A percentile compares a stretch with the other conserved stretches of the same genome.
phyloP scores from a whole-genome alignment of 2,113 vertebrate species.

The Coryphaenoides rupestris region DNA sequence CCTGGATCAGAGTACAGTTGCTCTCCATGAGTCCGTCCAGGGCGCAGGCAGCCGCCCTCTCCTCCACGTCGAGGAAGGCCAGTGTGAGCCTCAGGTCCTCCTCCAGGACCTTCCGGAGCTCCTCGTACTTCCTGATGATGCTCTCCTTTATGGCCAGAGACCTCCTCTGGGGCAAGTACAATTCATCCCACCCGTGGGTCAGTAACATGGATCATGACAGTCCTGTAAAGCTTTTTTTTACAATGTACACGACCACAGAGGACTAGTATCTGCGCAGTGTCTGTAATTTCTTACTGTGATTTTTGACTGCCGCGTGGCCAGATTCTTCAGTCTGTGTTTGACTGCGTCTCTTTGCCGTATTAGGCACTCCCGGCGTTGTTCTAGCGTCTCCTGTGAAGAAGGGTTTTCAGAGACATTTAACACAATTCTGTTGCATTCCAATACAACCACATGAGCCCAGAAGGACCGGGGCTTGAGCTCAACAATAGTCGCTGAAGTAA shows the following conservation, averaged over 20 bases:
- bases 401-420: conserved; percentile 30
- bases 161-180: conserved; percentile 56
- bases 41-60: conserved; percentile 57
- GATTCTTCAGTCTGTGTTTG: conserved; percentile 66
- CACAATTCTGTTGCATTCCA: conserved; percentile 3
- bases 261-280: background rate
- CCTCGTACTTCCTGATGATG: conserved; percentile 64
- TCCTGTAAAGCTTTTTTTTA: background rate
- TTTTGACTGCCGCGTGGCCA: conserved; percentile 65
- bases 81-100: conserved; percentile 68
- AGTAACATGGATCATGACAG: no score
- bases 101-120: conserved; percentile 68
- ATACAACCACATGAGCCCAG: no score
- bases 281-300: conserved; percentile 51
- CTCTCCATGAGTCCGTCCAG: conserved; percentile 67
- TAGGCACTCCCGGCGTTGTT: conserved; percentile 57
- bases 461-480: no score
- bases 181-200: background rate
- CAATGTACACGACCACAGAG: background rate
- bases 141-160: conserved; percentile 61
- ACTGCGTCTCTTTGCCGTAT: conserved; percentile 65
- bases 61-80: conserved; percentile 71
- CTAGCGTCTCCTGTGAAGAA: conserved; percentile 58
- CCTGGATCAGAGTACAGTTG: conserved; percentile 64
- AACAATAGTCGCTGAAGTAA: no score